Evolutionary conservation across 2,113 vertebrate species (phyloP).

Genomic region (Xenopus tropicalis): UCB_Xtro_10.0 CM004444.2:155349501-155350000

Average conservation of each 20-base stretch:
- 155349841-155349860: not conserved
- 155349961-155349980: too few relatives aligned
- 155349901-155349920: too few relatives aligned
- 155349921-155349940: too few relatives aligned
- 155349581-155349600: not conserved
- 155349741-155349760: slow-evolving; percentile 24
- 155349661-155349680: slow-evolving; percentile 19
- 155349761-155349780: slow-evolving; percentile 37
- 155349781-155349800: slow-evolving; percentile 15
- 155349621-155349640: slow-evolving; percentile 34
- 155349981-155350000: too few relatives aligned
- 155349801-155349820: slow-evolving; percentile 10
- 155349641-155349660: slow-evolving; percentile 29
- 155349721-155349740: slow-evolving; percentile 10
- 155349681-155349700: slow-evolving; percentile 19
- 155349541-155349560: slow-evolving; percentile 27
- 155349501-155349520: slow-evolving; percentile 22
- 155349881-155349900: too few relatives aligned
- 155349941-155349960: too few relatives aligned
- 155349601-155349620: slow-evolving; percentile 34
- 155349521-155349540: slow-evolving; percentile 34
- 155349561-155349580: slow-evolving; percentile 31
- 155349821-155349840: not conserved
- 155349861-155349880: too few relatives aligned
- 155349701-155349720: slow-evolving; percentile 41